These are phyloP conservation scores for Theodoxus fluviatilis DNA, from an alignment of 2,888 invertebrate species.

Conservation along the genomic window DNA sequence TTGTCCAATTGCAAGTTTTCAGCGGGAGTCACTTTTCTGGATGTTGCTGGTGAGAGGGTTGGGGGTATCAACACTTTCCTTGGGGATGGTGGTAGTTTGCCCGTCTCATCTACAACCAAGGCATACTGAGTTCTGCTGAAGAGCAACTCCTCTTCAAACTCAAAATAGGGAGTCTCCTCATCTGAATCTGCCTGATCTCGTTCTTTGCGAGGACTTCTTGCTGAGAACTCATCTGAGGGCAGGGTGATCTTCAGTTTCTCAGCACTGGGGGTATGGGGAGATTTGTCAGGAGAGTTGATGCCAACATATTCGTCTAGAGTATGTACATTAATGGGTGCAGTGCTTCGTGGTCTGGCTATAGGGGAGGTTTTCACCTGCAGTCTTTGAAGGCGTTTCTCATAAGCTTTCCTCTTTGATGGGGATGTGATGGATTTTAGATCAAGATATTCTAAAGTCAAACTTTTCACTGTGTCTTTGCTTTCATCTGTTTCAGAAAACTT, in stretches of 20 bases:
- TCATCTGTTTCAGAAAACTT: constrained; percentile 18
- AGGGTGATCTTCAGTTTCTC: constrained; percentile 57
- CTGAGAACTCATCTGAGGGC: constrained; percentile 48
- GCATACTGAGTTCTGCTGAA: constrained; percentile 54
- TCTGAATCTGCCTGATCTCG: constrained; percentile 35
- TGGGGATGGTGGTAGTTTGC: constrained; percentile 44
- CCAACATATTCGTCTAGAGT: constrained; percentile 54
- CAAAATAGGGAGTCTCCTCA: constrained; percentile 34
- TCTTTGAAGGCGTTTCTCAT: constrained; percentile 51
- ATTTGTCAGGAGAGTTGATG: constrained; percentile 52
- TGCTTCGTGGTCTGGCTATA: constrained; percentile 55
- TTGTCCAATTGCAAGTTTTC: too few relatives aligned
- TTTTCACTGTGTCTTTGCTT: constrained; percentile 24
- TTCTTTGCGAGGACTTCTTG: constrained; percentile 42
- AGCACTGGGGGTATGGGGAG: constrained; percentile 33
- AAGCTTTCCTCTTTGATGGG: constrained; percentile 56
- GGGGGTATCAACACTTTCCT: constrained; percentile 55
- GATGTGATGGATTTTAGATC: constrained; percentile 47
- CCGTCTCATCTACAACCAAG: constrained; percentile 48
- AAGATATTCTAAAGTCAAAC: constrained; percentile 34
- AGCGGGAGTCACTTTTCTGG: constrained; percentile 39
- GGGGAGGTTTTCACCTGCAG: constrained; percentile 55
- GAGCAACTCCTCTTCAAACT: constrained; percentile 54
- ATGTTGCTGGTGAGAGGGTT: constrained; percentile 47
- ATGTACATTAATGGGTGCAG: constrained; percentile 54